A percentile compares a stretch with the other conserved stretches of the same genome.
Conservation (phyloP, 2,113 vertebrate species). For the Tragelaphus strepsiceros region DNA sequence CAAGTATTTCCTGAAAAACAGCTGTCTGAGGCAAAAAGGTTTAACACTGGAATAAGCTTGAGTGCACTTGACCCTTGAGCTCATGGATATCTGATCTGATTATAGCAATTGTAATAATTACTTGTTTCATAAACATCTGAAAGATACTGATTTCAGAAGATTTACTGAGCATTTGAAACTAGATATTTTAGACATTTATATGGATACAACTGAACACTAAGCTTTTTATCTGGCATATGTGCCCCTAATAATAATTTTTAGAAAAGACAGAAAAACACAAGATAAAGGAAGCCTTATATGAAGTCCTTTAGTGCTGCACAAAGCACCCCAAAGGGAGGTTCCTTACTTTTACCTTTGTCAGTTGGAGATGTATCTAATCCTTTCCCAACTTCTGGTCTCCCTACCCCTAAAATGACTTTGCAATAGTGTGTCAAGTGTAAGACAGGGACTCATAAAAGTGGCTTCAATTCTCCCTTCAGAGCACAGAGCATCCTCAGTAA, state of each 20-base stretch:
- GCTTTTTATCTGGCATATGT: background rate
- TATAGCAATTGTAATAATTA: background rate
- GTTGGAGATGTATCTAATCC: background rate
- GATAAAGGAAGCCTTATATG: background rate
- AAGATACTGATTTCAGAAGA: background rate
- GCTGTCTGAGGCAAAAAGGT: background rate
- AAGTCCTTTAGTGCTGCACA: background rate
- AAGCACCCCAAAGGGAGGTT: background rate
- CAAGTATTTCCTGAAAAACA: background rate
- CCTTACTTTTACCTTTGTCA: background rate
- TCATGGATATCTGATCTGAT: background rate
- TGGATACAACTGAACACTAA: background rate
- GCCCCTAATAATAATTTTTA: background rate
- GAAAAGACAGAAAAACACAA: background rate
- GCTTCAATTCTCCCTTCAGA: background rate
- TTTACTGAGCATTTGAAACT: background rate
- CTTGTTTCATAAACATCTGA: slow-evolving; percentile 2
- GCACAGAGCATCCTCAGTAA: background rate
- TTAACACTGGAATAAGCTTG: background rate
- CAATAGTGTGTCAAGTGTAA: background rate
- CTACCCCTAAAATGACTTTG: background rate
- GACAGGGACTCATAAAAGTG: background rate
- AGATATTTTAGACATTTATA: background rate
- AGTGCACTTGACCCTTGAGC: background rate
- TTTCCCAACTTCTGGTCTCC: background rate